These are phyloP conservation scores for Athene noctua DNA, from an alignment of 2,113 vertebrate genomes.

Conservation along the genomic window DNA sequence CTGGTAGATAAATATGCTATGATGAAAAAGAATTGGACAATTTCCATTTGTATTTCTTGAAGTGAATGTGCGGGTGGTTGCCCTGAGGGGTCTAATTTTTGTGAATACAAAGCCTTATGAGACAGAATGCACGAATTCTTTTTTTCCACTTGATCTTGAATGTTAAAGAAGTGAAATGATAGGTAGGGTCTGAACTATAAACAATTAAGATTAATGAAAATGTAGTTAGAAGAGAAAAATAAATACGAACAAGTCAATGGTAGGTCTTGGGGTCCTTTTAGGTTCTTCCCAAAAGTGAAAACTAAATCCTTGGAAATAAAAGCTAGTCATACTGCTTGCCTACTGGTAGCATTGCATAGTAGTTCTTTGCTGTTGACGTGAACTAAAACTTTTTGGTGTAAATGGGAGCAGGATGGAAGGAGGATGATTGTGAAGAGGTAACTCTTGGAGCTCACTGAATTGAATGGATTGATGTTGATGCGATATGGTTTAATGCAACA, in stretches of 20 bases:
- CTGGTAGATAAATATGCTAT: neutral
- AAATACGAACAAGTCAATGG: neutral
- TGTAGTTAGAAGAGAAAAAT: neutral
- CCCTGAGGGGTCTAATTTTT: neutral
- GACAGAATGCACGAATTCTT: neutral
- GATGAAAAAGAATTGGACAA: neutral
- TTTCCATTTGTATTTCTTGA: neutral
- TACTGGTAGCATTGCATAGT: neutral
- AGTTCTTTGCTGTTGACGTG: neutral
- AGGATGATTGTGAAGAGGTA: fast-evolving
- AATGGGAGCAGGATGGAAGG: neutral
- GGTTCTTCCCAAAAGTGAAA: neutral
- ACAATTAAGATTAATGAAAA: neutral
- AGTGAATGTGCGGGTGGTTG: neutral
- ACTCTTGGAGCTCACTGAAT: neutral
- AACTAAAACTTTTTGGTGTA: neutral
- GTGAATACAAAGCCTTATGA: neutral
- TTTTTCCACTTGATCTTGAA: neutral
- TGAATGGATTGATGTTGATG: too few species aligned
- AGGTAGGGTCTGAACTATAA: neutral
- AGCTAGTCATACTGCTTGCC: neutral
- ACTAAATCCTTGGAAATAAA: neutral
- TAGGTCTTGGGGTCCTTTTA: neutral
- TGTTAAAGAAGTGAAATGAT: neutral
- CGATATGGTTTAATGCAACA: neutral